Conservation (phyloP, 2,113 vertebrate species). For the Carettochelys insculpta region DNA sequence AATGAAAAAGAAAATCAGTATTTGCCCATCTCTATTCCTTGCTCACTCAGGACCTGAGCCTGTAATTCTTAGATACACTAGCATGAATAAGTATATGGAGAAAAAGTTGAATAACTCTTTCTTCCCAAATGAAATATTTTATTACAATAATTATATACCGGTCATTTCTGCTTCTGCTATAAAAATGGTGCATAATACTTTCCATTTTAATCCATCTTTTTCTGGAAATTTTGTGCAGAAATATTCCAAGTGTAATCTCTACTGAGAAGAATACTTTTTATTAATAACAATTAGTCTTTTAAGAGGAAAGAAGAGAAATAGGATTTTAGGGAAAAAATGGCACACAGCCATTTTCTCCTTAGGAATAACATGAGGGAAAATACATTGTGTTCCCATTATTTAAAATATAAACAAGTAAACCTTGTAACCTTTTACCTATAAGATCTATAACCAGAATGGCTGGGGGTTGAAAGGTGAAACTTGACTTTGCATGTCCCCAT, state of each 20-base stretch:
- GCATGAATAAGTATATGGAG: slow-evolving; percentile 9
- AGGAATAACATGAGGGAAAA: not conserved
- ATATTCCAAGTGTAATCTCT: too few species aligned
- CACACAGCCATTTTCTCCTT: not conserved
- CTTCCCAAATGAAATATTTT: not conserved
- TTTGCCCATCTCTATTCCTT: not conserved
- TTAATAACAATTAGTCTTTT: not conserved
- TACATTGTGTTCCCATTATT: not conserved
- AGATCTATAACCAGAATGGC: too few species aligned
- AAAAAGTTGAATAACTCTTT: not conserved
- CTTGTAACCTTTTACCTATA: not conserved
- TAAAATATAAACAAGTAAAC: not conserved
- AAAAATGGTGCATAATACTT: too few species aligned
- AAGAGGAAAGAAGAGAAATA: not conserved
- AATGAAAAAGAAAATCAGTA: not conserved
- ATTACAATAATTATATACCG: not conserved
- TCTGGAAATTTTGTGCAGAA: too few species aligned
- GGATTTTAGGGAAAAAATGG: not conserved
- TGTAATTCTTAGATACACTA: not conserved
- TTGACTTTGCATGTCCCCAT: not conserved
- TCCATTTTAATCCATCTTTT: too few species aligned
- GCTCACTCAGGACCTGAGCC: not conserved
- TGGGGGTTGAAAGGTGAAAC: not conserved
- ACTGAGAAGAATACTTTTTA: too few species aligned
- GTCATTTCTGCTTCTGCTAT: not conserved